A percentile compares a stretch with the other conserved stretches of the same genome.
These are phyloP conservation scores for Typhlichthys eigenmanni DNA, from an alignment of 2,797 vertebrate species.

Conservation along the genomic window DNA sequence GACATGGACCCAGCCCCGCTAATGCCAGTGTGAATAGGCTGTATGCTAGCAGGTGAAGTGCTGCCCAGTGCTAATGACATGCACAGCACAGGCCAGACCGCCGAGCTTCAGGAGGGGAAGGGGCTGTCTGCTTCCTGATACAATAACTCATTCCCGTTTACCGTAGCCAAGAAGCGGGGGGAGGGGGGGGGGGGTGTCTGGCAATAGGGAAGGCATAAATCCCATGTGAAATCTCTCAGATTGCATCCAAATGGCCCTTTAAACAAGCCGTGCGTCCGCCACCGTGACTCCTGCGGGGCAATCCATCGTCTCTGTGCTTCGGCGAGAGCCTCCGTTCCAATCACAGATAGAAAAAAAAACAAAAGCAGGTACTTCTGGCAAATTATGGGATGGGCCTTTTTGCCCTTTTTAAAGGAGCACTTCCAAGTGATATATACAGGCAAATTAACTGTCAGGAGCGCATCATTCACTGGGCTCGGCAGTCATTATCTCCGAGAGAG, in stretches of 20 bases:
- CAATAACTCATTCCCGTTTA: conserved; percentile 66
- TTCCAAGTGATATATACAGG: conserved; percentile 20
- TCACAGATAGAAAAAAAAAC: conserved; percentile 49
- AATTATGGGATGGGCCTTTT: conserved; percentile 29
- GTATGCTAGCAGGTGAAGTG: conserved; percentile 44
- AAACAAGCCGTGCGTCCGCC: conserved; percentile 68
- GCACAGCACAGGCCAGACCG: conserved; percentile 35
- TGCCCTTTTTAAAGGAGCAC: conserved; percentile 22
- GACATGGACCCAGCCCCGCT: conserved; percentile 30
- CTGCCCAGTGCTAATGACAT: conserved; percentile 56
- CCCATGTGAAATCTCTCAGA: conserved; percentile 67
- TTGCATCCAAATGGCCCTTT: conserved; percentile 75
- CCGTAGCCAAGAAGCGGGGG: conserved; percentile 46
- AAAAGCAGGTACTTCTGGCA: conserved; percentile 32
- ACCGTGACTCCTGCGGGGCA: conserved; percentile 43
- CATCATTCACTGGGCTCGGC: neutral
- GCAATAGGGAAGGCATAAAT: conserved; percentile 66
- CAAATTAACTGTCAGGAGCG: conserved; percentile 22
- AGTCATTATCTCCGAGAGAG: too few species aligned
- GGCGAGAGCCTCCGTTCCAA: conserved; percentile 52
- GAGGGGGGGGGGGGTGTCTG: neutral
- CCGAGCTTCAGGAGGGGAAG: conserved; percentile 22
- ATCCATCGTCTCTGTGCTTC: conserved; percentile 49
- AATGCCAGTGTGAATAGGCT: conserved; percentile 49
- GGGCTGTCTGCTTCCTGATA: conserved; percentile 46